These are phyloP conservation scores for Caerostris extrusa DNA, from an alignment of 1,140 invertebrate genomes.

Conservation along the genomic window DNA sequence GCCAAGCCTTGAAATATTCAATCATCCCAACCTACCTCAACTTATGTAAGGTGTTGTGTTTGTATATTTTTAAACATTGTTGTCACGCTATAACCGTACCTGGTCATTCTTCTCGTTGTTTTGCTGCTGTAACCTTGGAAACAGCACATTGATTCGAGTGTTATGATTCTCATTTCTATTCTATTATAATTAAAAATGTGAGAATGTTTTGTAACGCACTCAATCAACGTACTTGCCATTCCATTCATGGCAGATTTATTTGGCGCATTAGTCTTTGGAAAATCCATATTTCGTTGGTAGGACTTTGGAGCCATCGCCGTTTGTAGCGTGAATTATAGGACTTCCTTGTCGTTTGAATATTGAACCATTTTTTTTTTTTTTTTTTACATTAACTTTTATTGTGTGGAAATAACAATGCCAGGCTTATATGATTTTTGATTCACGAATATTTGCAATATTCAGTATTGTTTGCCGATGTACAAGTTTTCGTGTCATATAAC, in stretches of 20 bases:
- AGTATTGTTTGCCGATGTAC: no score
- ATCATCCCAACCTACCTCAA: no score
- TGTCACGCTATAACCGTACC: conserved; percentile 14
- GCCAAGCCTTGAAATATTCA: no score
- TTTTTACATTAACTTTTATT: no score
- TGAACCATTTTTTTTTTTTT: no score
- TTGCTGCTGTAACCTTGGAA: conserved; percentile 14
- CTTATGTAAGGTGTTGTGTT: conserved; percentile 11
- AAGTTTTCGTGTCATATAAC: no score
- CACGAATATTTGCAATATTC: no score
- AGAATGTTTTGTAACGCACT: background rate
- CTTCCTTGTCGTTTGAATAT: no score
- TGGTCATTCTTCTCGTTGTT: conserved; percentile 25
- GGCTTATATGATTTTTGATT: no score
- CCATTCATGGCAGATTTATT: background rate
- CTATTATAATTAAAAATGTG: conserved; percentile 12
- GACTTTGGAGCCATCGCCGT: background rate
- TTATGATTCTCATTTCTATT: conserved; percentile 1
- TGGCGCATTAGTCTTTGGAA: background rate
- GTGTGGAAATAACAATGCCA: no score
- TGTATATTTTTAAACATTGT: conserved; percentile 39
- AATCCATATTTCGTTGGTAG: background rate
- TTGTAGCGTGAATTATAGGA: background rate
- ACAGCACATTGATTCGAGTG: background rate
- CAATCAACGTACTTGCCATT: background rate